Evolutionary conservation across 2,113 vertebrate genomes (phyloP).

Genomic region (Tetrao urogallus): DNA sequence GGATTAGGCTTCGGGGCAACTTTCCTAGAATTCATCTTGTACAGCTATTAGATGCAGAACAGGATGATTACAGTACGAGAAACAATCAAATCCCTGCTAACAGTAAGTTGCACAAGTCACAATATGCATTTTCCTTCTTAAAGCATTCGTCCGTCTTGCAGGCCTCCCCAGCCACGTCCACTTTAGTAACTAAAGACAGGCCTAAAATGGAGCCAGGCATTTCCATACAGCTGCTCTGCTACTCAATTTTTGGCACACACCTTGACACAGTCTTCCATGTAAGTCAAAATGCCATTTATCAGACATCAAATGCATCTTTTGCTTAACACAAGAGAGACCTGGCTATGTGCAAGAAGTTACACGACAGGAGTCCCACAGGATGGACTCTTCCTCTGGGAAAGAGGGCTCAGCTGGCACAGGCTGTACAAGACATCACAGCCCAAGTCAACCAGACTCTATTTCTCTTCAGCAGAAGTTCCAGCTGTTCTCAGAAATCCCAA

Average conservation of each 20-base stretch:
- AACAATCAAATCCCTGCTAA: not conserved
- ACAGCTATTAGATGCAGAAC: not conserved
- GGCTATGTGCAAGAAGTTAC: not conserved
- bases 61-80: not conserved
- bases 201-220: not conserved
- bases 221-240: not conserved
- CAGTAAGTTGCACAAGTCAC: not conserved
- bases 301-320: not conserved
- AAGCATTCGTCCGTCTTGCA: not conserved
- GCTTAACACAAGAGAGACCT: not conserved
- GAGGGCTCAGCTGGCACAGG: conserved; percentile 31
- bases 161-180: not conserved
- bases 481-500: conserved; percentile 3
- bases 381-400: not conserved
- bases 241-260: not conserved
- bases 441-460: not conserved
- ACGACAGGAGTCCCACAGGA: not conserved
- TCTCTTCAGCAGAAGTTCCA: conserved; percentile 24
- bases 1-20: not conserved
- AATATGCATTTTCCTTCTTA: not conserved
- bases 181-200: not conserved
- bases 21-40: not conserved
- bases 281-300: not conserved
- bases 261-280: not conserved
- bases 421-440: not conserved